phyloP scores from a whole-genome alignment of 2,113 vertebrate species.

The Isurus oxyrinchus region DNA sequence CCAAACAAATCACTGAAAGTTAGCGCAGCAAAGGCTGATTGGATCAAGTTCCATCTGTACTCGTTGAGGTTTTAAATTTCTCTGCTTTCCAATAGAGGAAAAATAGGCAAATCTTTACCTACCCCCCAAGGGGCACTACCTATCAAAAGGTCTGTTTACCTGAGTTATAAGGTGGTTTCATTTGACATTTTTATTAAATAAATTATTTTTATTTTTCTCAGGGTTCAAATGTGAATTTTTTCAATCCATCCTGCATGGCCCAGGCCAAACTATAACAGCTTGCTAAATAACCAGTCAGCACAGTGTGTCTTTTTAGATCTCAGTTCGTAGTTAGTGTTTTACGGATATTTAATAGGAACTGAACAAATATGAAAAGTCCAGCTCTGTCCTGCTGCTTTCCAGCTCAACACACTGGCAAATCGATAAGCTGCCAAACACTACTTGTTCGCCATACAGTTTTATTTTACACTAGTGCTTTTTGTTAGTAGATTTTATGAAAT shows the following conservation, averaged over 20 bases:
- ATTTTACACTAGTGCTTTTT: neutral
- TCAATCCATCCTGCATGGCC: neutral
- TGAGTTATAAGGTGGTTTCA: neutral
- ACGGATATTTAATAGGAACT: neutral
- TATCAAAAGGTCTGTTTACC: neutral
- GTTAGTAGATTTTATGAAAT: neutral
- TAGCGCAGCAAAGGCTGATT: neutral
- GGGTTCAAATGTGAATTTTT: neutral
- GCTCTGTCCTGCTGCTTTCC: neutral
- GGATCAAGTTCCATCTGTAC: neutral
- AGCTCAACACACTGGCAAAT: neutral
- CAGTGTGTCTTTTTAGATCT: neutral
- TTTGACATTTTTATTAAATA: neutral
- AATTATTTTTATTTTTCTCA: neutral
- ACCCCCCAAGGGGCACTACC: neutral
- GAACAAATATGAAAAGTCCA: neutral
- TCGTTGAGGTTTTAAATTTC: neutral
- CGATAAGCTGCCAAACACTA: neutral
- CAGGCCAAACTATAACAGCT: neutral
- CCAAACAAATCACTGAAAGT: neutral
- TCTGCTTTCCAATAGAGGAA: neutral
- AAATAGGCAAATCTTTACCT: neutral
- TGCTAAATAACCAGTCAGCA: neutral
- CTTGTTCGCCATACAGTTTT: too few species aligned
- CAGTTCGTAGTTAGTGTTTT: neutral